Conservation (phyloP, 2,888 invertebrate genomes). For the Cephus rjabovi region DNA sequence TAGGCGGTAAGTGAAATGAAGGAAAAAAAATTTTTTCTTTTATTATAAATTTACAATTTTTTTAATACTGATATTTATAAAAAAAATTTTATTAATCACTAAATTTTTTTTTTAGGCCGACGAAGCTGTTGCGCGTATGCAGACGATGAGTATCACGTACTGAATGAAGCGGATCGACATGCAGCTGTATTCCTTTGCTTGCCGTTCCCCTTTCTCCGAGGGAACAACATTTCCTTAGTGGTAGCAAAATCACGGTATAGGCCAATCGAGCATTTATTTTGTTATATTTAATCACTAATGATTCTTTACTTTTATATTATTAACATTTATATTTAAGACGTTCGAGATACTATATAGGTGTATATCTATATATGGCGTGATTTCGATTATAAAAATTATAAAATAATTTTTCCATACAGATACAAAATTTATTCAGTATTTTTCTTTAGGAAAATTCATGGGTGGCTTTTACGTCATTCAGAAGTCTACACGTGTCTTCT, state of each 20-base stretch:
- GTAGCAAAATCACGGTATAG: background rate
- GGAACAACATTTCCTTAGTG: background rate
- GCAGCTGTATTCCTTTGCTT: slow-evolving; percentile 30
- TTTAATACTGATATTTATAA: background rate
- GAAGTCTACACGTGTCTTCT: background rate
- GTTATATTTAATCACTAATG: background rate
- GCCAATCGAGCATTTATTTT: background rate
- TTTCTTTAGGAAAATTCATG: background rate
- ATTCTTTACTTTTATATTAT: background rate
- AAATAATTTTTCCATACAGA: background rate
- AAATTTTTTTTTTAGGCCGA: background rate
- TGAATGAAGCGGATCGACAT: slow-evolving; percentile 58
- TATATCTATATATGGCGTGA: background rate
- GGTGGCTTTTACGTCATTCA: background rate
- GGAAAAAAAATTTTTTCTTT: background rate
- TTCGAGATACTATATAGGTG: background rate
- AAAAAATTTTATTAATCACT: background rate
- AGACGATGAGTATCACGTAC: slow-evolving; percentile 55
- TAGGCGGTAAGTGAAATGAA: background rate
- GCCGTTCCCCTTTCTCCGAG: slow-evolving; percentile 1
- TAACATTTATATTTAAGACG: background rate
- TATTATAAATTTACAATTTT: background rate
- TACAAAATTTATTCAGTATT: background rate
- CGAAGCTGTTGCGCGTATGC: slow-evolving; percentile 36
- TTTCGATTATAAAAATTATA: background rate